Percentiles rank a stretch among this genome's conserved stretches.
Conservation (phyloP, 1,140 invertebrate species). For the Pseudomyrmex sp. region DNA sequence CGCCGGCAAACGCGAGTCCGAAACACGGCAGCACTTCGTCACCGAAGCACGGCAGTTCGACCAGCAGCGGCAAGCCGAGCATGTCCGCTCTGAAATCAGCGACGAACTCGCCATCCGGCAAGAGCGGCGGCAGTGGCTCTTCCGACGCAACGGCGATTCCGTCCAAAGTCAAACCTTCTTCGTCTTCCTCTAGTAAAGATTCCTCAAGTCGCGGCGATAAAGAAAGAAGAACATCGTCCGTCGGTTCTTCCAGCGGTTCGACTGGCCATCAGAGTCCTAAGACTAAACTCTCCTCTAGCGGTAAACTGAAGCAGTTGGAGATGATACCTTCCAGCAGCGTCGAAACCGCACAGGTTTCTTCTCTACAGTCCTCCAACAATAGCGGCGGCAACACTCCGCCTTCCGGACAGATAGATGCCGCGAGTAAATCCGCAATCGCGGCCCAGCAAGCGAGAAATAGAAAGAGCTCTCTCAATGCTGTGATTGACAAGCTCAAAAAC, state of each 20-base stretch:
- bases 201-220: conserved; percentile 85
- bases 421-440: conserved; percentile 84
- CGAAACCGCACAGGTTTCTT: conserved; percentile 24
- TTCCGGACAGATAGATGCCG: conserved; percentile 85
- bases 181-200: conserved; percentile 80
- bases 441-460: conserved; percentile 87
- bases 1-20: conserved; percentile 88
- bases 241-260: conserved; percentile 81
- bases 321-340: conserved; percentile 81
- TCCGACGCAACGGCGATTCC: conserved; percentile 42
- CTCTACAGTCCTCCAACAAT: conserved; percentile 60
- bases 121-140: conserved; percentile 66
- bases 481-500: conserved; percentile 94
- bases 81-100: conserved; percentile 95
- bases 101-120: conserved; percentile 87
- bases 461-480: conserved; percentile 92
- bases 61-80: conserved; percentile 93
- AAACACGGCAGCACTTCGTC: conserved; percentile 89
- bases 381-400: conserved; percentile 84
- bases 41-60: conserved; percentile 89
- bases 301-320: conserved; percentile 90
- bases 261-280: conserved; percentile 87
- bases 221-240: conserved; percentile 87
- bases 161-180: conserved; percentile 78
- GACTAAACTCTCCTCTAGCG: conserved; percentile 87